Conservation (phyloP, 2,113 vertebrate species). For the Eurystomus gularis region DNA sequence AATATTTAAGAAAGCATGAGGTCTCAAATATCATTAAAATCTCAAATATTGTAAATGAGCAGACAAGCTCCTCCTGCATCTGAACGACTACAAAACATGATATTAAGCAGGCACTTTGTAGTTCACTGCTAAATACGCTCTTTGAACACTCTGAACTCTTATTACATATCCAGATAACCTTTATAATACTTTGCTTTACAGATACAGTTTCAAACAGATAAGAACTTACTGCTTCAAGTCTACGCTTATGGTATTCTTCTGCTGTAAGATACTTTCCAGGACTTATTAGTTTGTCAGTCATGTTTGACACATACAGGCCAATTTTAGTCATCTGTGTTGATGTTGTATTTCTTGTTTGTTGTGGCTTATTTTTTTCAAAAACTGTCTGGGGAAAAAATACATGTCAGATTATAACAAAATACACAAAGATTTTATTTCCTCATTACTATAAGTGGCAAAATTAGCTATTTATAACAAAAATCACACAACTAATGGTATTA, state of each 20-base stretch:
- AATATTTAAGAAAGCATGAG: neutral
- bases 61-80: accelerated
- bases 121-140: neutral
- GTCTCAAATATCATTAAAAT: neutral
- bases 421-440: neutral
- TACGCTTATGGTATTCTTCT: constrained; percentile 73
- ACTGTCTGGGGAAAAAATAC: constrained; percentile 76
- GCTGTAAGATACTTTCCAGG: constrained; percentile 84
- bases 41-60: neutral
- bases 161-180: neutral
- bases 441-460: neutral
- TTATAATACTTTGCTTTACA: neutral
- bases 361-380: constrained; percentile 68
- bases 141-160: neutral
- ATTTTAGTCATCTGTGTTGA: constrained; percentile 91
- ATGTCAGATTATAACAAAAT: neutral
- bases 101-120: neutral
- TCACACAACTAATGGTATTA: neutral
- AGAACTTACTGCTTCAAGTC: constrained; percentile 84
- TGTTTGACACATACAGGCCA: constrained; percentile 85
- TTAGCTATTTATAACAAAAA: neutral
- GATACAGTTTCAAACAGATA: neutral
- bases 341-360: constrained; percentile 80
- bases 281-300: constrained; percentile 80
- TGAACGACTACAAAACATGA: neutral